phyloP scores from a whole-genome alignment of 2,888 invertebrate species.

The Subacronicta megacephala region DNA sequence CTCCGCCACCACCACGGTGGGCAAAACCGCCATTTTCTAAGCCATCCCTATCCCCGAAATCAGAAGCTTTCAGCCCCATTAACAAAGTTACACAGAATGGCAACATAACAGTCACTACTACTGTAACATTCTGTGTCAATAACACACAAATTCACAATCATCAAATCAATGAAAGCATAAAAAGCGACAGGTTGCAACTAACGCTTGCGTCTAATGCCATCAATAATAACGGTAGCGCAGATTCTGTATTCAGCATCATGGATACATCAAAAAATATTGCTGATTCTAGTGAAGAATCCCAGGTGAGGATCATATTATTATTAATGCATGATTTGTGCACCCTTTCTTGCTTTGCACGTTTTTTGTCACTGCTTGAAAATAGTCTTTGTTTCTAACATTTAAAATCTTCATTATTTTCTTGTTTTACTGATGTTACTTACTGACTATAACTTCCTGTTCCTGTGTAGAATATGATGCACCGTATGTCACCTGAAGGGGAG shows the following conservation, averaged over 20 bases:
- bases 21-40: slow-evolving; percentile 92
- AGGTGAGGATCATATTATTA: slow-evolving; percentile 75
- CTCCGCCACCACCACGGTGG: slow-evolving; percentile 96
- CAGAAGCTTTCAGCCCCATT: slow-evolving; percentile 84
- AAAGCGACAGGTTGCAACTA: slow-evolving; percentile 86
- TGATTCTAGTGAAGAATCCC: slow-evolving; percentile 79
- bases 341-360: slow-evolving; percentile 61
- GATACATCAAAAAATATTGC: slow-evolving; percentile 75
- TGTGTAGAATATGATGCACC: slow-evolving; percentile 91
- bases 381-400: slow-evolving; percentile 64
- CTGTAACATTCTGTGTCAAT: slow-evolving; percentile 95
- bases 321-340: slow-evolving; percentile 67
- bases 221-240: slow-evolving; percentile 82
- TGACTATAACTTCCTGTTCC: slow-evolving; percentile 79
- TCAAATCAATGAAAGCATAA: slow-evolving; percentile 85
- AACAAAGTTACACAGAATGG: slow-evolving; percentile 89
- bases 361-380: slow-evolving; percentile 42
- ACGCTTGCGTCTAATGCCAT: slow-evolving; percentile 87
- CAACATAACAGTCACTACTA: slow-evolving; percentile 95
- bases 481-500: slow-evolving; percentile 93
- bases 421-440: slow-evolving; percentile 58
- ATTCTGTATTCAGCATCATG: slow-evolving; percentile 76
- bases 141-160: slow-evolving; percentile 88
- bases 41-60: slow-evolving; percentile 83
- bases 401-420: slow-evolving; percentile 51